A percentile compares a stretch with the other conserved stretches of the same genome.
phyloP scores from a whole-genome alignment of 2,888 invertebrate species.

The Lacanobia oleracea region DNA sequence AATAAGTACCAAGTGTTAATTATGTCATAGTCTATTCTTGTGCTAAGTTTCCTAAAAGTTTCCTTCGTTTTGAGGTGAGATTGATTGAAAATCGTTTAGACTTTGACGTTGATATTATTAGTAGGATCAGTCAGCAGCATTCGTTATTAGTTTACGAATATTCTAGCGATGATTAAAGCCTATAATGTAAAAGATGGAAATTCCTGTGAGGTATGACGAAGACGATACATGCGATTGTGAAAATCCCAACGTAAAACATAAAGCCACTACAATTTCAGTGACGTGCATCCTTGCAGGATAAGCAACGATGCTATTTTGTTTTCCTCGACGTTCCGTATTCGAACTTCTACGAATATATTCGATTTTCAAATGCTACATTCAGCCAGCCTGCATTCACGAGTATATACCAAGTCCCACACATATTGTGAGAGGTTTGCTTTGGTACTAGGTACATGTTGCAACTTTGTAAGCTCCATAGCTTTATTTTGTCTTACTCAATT shows the following conservation, averaged over 20 bases:
- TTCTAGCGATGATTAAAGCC: background rate
- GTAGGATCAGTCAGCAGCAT: background rate
- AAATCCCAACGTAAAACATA: slow-evolving; percentile 23
- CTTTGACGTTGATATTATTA: background rate
- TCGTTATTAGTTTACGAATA: background rate
- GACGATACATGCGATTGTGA: background rate
- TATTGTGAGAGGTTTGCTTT: background rate
- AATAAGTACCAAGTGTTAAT: too few relatives aligned
- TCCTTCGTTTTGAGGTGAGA: background rate
- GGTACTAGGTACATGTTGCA: slow-evolving; percentile 14
- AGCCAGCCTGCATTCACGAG: background rate
- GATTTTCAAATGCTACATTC: slow-evolving; percentile 14
- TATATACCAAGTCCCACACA: slow-evolving; percentile 2
- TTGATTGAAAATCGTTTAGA: background rate
- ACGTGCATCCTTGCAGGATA: slow-evolving; percentile 7
- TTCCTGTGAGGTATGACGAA: background rate
- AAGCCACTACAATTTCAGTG: background rate
- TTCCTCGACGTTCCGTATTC: slow-evolving; percentile 15
- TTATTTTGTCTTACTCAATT: slow-evolving; percentile 16
- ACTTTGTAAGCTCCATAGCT: slow-evolving; percentile 3
- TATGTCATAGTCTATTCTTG: background rate
- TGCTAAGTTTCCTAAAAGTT: background rate
- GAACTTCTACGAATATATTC: slow-evolving; percentile 12
- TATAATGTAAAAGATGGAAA: background rate
- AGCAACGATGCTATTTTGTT: slow-evolving; percentile 17